A percentile compares a stretch with the other conserved stretches of the same genome.
phyloP scores from a whole-genome alignment of 1,140 invertebrate species.

The Apocrypta bakeri region DNA sequence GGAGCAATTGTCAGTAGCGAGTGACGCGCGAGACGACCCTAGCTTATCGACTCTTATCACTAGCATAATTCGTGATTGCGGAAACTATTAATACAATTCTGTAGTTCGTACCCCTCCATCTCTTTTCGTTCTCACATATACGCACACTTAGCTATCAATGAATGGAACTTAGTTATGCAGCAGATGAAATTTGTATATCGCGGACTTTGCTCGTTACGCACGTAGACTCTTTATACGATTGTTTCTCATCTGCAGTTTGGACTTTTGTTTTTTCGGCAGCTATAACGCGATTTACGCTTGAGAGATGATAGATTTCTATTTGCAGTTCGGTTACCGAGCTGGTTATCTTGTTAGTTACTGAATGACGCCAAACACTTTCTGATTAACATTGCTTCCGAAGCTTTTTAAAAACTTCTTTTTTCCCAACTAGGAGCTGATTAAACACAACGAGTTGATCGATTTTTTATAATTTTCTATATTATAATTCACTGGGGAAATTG shows the following conservation, averaged over 20 bases:
- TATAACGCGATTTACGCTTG: background rate
- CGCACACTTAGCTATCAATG: background rate
- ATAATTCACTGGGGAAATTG: too few species aligned
- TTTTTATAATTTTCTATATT: background rate
- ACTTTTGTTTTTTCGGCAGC: background rate
- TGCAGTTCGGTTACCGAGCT: background rate
- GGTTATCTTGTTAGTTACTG: background rate
- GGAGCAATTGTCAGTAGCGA: slow-evolving; percentile 9
- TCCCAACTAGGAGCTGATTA: background rate
- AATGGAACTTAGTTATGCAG: background rate
- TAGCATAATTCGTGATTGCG: slow-evolving; percentile 44
- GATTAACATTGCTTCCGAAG: background rate
- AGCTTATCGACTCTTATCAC: slow-evolving; percentile 41
- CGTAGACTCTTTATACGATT: background rate
- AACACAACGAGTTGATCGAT: background rate
- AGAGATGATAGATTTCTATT: background rate
- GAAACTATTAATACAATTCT: slow-evolving; percentile 37
- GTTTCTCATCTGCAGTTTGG: background rate
- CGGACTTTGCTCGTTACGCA: background rate
- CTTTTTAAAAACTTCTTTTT: background rate
- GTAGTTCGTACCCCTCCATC: background rate
- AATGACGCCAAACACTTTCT: slow-evolving; percentile 5
- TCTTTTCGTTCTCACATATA: background rate
- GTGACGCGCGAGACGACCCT: slow-evolving; percentile 49
- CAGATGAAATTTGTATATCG: background rate